Evolutionary conservation across 2,797 vertebrate species (phyloP), one percentile per base, ranked within the genome.

Genomic region (Gobio occitaniae): DNA sequence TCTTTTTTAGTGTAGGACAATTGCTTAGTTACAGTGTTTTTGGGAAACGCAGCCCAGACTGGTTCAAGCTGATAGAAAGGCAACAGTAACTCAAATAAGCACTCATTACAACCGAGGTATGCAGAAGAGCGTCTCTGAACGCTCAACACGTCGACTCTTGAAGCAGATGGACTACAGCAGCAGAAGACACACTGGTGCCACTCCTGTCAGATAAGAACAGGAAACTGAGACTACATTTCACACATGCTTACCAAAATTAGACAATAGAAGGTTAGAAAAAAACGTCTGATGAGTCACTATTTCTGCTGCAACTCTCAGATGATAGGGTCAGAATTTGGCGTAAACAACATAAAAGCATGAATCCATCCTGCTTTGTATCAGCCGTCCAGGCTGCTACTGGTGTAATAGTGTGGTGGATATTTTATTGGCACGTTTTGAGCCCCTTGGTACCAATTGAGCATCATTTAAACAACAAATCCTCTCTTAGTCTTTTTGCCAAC

Each of bases 321-420:
- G 71, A 54, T 79, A 82, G 36, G 78, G 69, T 86, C 86, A 87
- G 78, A 84, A 84, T 88, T 88, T 78, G 76, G 59, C 16, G 2
- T 85, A 85, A 88, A 87, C 78, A 88, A 38, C 80, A 86, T 86
- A 10, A 88, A 82, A 78, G 32, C 75, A 86, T 82, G 54, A 72
- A 82, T 87, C 68, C 61, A 83, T 80, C 44, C 56, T 88, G 82
- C 81, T 63, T 87, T 84, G 86, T 87, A 69, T 83, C 41, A 84
- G 8, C 1, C 0, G 54, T 59, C n/a, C 56, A n/a, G 21, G 9
- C 9, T 21, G 21, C 56, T 59, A 9, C 2, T 59, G 56, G 19
- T 59, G 56, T 59, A n/a, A 59, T 59, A 21, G 56, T 59, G 56
- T 59, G 21, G 56, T 3, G 56, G 3, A 16, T 59, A 8, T 59